A percentile compares a stretch with the other conserved stretches of the same genome.
These are phyloP conservation scores for Castor canadensis DNA, from an alignment of 2,113 vertebrate species.

Conservation along the genomic window DNA sequence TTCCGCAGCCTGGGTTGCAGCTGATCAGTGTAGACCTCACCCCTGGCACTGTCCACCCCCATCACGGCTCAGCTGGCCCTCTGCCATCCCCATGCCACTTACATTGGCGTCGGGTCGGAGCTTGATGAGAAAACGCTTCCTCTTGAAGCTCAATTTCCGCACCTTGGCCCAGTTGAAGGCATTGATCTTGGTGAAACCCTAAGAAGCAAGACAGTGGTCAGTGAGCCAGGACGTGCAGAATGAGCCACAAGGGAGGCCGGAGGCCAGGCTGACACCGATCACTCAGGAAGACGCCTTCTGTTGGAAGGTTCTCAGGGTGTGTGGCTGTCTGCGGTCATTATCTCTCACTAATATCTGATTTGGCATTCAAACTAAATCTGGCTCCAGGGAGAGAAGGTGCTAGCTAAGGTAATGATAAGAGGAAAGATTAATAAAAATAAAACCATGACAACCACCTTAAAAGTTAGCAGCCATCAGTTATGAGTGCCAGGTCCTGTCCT, in stretches of 20 bases:
- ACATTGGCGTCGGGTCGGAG: constrained; percentile 95
- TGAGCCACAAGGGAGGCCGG: accelerated
- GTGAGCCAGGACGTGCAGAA: background rate
- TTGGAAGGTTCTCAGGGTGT: background rate
- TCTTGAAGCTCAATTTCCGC: constrained; percentile 99
- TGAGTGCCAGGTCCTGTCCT: background rate
- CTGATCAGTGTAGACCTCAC: background rate
- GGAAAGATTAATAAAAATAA: background rate
- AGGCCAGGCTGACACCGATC: accelerated
- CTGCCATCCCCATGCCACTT: constrained; percentile 75
- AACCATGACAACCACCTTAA: background rate
- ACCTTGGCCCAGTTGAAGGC: constrained; percentile 99
- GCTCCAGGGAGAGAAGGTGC: background rate
- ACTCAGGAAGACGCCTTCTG: background rate
- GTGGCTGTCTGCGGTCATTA: background rate
- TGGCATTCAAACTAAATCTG: background rate
- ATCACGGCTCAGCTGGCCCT: too few species aligned
- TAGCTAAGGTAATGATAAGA: background rate
- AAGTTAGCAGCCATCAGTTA: background rate
- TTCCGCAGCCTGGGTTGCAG: too few species aligned
- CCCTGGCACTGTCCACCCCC: too few species aligned
- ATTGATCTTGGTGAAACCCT: constrained; percentile 98
- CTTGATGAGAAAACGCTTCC: constrained; percentile 98
- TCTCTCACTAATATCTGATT: background rate
- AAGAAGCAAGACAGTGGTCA: background rate